A percentile compares a stretch with the other conserved stretches of the same genome.
These are phyloP conservation scores for Solea solea DNA, from an alignment of 2,113 vertebrate genomes.

Conservation along the genomic window DNA sequence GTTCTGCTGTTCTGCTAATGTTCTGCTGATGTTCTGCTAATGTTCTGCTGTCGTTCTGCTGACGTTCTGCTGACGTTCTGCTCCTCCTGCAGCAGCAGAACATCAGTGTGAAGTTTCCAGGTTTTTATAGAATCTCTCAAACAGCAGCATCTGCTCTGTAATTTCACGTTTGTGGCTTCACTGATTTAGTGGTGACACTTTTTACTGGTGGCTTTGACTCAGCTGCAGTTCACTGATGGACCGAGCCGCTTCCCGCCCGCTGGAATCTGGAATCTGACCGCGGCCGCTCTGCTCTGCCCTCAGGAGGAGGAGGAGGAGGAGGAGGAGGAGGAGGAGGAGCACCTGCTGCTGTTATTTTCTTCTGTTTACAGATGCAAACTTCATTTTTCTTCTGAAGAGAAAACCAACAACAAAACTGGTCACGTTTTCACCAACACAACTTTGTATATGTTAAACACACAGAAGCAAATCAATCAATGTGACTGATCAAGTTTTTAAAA, in stretches of 20 bases:
- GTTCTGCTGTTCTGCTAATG: too few species aligned
- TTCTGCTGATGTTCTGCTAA: too few species aligned
- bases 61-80: too few species aligned
- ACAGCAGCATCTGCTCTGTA: conserved; percentile 73
- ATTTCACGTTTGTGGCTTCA: conserved; percentile 76
- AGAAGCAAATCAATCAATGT: too few species aligned
- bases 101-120: conserved; percentile 46
- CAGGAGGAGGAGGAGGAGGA: conserved; percentile 25
- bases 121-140: conserved; percentile 79
- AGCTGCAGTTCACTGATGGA: conserved; percentile 43
- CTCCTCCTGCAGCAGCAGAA: conserved; percentile 8
- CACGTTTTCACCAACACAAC: too few species aligned
- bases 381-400: too few species aligned
- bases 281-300: conserved; percentile 49
- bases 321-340: conserved; percentile 47
- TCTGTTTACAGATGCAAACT: neutral
- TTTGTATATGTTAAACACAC: too few species aligned
- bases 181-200: conserved; percentile 80
- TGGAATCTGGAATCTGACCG: conserved; percentile 52
- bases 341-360: conserved; percentile 76
- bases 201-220: conserved; percentile 63
- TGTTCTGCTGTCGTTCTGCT: too few species aligned
- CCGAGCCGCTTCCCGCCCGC: conserved; percentile 47
- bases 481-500: too few species aligned
- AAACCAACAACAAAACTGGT: too few species aligned